These are phyloP conservation scores for Leptopilina clavipes DNA, from an alignment of 1,140 invertebrate species.

Conservation along the genomic window DNA sequence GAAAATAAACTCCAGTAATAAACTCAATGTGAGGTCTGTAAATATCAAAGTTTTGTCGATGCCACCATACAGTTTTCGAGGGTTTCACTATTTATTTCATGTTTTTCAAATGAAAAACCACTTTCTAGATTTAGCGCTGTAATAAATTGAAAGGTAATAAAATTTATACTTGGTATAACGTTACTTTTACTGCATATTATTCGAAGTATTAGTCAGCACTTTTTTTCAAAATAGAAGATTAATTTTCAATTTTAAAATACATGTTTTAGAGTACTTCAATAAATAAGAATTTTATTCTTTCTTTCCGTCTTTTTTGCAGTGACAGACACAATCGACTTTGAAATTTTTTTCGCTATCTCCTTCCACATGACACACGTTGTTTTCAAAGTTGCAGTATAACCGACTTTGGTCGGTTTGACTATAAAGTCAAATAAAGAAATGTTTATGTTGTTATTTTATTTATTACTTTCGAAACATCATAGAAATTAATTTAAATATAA, in stretches of 20 bases:
- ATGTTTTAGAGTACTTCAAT: too few species aligned
- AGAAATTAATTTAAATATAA: too few species aligned
- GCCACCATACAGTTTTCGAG: constrained; percentile 8
- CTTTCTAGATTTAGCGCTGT: background rate
- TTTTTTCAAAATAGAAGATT: background rate
- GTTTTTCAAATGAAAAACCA: constrained; percentile 1
- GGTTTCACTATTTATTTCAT: background rate
- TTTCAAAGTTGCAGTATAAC: too few species aligned
- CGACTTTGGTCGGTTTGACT: too few species aligned
- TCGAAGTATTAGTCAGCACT: background rate
- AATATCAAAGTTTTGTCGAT: constrained; percentile 32
- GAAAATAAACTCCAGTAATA: constrained; percentile 41
- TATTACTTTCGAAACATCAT: too few species aligned
- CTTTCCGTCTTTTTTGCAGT: too few species aligned
- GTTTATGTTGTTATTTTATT: too few species aligned
- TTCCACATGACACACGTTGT: too few species aligned
- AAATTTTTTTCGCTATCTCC: too few species aligned
- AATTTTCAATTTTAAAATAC: background rate
- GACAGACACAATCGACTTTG: too few species aligned
- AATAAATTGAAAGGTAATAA: background rate
- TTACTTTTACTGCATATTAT: background rate
- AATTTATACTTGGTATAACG: background rate
- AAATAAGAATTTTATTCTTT: too few species aligned
- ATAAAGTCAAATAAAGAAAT: too few species aligned
- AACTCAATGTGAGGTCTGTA: constrained; percentile 38